Evolutionary conservation across 2,888 invertebrate species (phyloP).

Genomic region (Sesia bembeciformis): DNA sequence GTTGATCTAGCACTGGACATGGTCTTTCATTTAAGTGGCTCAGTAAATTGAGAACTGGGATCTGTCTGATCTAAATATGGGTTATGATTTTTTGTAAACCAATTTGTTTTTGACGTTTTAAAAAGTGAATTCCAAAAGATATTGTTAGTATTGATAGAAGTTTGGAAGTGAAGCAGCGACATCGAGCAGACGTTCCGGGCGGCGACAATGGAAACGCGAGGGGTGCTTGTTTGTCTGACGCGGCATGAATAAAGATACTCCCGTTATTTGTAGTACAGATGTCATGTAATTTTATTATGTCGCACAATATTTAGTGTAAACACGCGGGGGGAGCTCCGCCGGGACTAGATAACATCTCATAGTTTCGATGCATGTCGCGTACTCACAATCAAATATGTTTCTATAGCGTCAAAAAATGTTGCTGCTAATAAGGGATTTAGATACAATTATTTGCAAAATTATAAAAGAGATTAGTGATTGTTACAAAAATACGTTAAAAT

Average conservation of each 20-base stretch:
- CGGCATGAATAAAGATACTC: slow-evolving; percentile 74
- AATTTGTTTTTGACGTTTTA: no score
- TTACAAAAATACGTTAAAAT: slow-evolving; percentile 13
- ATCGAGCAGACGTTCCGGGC: slow-evolving; percentile 56
- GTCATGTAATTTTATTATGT: slow-evolving; percentile 74
- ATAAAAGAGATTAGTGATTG: slow-evolving; percentile 56
- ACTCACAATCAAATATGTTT: slow-evolving; percentile 51
- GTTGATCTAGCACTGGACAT: no score
- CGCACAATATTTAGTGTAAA: slow-evolving; percentile 72
- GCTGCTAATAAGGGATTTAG: slow-evolving; percentile 56
- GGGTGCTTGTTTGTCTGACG: slow-evolving; percentile 59
- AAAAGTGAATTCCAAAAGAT: neutral
- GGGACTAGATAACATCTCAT: slow-evolving; percentile 62
- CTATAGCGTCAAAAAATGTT: slow-evolving; percentile 46
- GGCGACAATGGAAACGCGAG: slow-evolving; percentile 52
- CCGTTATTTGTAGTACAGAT: slow-evolving; percentile 74
- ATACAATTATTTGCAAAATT: slow-evolving; percentile 43
- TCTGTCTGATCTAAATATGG: no score
- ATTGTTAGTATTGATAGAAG: neutral
- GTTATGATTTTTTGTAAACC: no score
- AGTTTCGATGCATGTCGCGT: slow-evolving; percentile 48
- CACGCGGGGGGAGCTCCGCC: slow-evolving; percentile 54
- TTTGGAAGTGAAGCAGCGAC: slow-evolving; percentile 17
- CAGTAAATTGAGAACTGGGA: no score
- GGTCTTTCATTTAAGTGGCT: no score